phyloP scores from a whole-genome alignment of 1,140 invertebrate species.

The Hesperophylax magnus region DNA sequence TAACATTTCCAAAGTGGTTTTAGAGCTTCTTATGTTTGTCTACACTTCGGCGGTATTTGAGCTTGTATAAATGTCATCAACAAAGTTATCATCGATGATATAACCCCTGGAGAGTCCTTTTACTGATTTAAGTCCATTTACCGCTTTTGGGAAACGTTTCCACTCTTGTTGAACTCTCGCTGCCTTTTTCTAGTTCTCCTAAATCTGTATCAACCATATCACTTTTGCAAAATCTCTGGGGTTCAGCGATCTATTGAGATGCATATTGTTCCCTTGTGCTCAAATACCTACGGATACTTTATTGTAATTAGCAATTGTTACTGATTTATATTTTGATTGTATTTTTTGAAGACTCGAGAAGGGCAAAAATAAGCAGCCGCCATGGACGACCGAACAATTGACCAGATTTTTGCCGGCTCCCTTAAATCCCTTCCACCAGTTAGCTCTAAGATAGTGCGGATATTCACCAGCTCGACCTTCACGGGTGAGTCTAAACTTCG shows the following conservation, averaged over 20 bases:
- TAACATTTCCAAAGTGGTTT: no score
- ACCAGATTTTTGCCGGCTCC: conserved; percentile 91
- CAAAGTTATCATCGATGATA: no score
- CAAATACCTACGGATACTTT: neutral
- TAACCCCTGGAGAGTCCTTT: no score
- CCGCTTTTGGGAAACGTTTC: no score
- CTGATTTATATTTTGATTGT: neutral
- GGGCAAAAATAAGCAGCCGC: neutral
- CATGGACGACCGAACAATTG: conserved; percentile 94
- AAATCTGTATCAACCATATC: neutral
- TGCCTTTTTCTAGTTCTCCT: neutral
- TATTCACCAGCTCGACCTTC: conserved; percentile 99
- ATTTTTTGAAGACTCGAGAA: neutral
- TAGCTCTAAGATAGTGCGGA: conserved; percentile 97
- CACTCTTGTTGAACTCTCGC: no score
- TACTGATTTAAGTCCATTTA: no score
- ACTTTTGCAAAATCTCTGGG: neutral
- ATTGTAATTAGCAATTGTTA: neutral
- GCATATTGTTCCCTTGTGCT: no score
- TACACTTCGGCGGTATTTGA: no score
- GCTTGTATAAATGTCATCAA: no score
- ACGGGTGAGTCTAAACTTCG: conserved; percentile 79
- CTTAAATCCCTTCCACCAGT: conserved; percentile 92
- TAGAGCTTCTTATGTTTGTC: no score
- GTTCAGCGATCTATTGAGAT: neutral